Base-by-base conservation (phyloP, 2,113 vertebrate genomes). In the Meleagris gallopavo region DNA sequence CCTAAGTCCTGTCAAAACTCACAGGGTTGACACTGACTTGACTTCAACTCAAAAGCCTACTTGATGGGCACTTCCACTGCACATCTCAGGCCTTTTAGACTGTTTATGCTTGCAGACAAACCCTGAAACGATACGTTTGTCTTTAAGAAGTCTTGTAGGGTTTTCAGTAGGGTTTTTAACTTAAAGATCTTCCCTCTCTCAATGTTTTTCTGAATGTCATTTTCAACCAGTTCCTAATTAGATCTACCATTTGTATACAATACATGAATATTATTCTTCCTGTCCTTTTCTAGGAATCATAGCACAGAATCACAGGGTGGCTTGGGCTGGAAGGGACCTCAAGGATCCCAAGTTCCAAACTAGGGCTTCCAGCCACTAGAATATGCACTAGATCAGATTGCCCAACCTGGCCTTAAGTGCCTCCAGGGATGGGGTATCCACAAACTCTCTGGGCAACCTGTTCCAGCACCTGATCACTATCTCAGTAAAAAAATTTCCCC, bases 81-180 rank as follows among this genome's bases (percentile, higher is more conserved):
- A n/a, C 5, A 30, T 16, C 13, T 67, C 32, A 73, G 13, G 29
- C 15, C 5, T 61, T 86, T 76, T 36, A 52, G 20, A 29, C 10
- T 54, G 41, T 11, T 89, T 30, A 19, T 7, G 13, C 24, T 62
- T 46, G 32, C 27, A 57, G 41, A 67, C 91, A 89, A 34, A 40
- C 52, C 85, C 86, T 62, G 60, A 76, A 81, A 73, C 61, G 22
- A 91, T 57, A 91, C 46, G 55, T n/a, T 86, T 77, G 65, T n/a
- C 74, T 97, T 96, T 94, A 83, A 77, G 88, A 95, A 93, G 80
- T 82, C 50, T 11, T 89, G 36, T 18, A 93, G 87, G 75, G 95
- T 89, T 95, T 95, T 71, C 90, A 79, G 73, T 50, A 71, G 52
- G 70, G 48, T 41, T 41, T 43, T 43, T 96, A 95, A 85, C 71